Evolutionary conservation across 37 sponge, comb jelly and placozoan genomes (phyloP).

Genomic region (Dysidea cf. avara): DNA sequence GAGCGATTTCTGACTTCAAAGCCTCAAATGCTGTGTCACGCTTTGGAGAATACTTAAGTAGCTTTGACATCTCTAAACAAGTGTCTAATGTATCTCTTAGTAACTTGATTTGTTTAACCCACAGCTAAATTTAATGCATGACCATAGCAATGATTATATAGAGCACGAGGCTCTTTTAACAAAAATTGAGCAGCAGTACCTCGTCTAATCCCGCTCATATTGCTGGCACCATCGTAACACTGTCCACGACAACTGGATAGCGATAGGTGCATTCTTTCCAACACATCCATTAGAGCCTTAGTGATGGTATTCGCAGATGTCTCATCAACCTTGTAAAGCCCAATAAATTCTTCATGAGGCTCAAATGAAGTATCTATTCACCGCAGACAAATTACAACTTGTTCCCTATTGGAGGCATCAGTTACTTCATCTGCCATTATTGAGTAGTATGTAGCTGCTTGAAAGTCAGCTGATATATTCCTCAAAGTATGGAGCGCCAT

Average conservation of each 20-base stretch:
- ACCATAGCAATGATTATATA: conserved; percentile 53
- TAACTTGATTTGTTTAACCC: conserved; percentile 12
- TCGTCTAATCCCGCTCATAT: conserved; percentile 42
- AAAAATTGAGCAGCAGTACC: conserved; percentile 39
- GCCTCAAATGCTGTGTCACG: conserved; percentile 30
- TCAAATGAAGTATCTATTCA: conserved; percentile 35
- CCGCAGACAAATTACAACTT: conserved; percentile 35
- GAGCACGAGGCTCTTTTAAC: conserved; percentile 36
- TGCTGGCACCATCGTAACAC: conserved; percentile 46
- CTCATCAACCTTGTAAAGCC: conserved; percentile 20
- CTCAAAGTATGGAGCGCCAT: too few relatives aligned
- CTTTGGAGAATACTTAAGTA: conserved; percentile 47
- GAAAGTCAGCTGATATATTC: too few relatives aligned
- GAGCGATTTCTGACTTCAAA: conserved; percentile 27
- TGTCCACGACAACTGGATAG: conserved; percentile 46
- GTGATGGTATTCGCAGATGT: conserved; percentile 15
- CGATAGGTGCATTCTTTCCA: conserved; percentile 26
- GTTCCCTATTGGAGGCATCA: conserved; percentile 40
- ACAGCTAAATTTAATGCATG: conserved; percentile 48
- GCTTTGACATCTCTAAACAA: conserved; percentile 50
- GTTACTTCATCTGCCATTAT: conserved; percentile 47
- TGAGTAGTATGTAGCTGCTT: conserved; percentile 1
- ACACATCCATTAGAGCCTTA: conserved; percentile 34
- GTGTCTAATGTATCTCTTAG: conserved; percentile 49
- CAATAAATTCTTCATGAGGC: conserved; percentile 47